Evolutionary conservation across 2,113 vertebrate species (phyloP).

Genomic region (Coptodon bakossiorum): DNA sequence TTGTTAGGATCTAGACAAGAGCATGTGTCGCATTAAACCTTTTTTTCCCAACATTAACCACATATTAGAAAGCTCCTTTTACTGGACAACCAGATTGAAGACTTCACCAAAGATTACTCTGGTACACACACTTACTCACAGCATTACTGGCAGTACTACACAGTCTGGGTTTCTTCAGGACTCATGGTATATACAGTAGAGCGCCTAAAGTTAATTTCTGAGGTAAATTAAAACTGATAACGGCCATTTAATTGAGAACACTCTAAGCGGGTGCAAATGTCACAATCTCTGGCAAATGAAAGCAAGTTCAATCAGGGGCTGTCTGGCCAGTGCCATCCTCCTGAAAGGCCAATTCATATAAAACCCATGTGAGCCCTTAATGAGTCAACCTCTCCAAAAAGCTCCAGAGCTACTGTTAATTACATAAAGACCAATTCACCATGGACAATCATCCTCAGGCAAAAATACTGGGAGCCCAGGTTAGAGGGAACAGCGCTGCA

Average conservation of each 20-base stretch:
- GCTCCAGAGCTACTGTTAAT: slow-evolving; percentile 32
- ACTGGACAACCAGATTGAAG: neutral
- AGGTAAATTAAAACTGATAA: neutral
- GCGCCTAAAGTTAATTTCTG: neutral
- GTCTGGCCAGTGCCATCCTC: neutral
- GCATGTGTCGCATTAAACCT: rapidly evolving
- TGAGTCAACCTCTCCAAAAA: neutral
- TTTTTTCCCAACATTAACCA: neutral
- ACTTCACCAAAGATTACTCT: neutral
- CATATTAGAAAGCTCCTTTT: neutral
- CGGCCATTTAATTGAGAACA: neutral
- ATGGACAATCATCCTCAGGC: slow-evolving; percentile 15
- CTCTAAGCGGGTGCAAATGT: neutral
- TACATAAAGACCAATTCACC: slow-evolving; percentile 29
- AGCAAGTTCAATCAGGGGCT: neutral
- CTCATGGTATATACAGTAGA: neutral
- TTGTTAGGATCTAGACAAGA: neutral
- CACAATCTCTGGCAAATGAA: neutral
- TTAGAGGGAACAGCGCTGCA: slow-evolving; percentile 24
- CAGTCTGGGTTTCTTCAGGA: neutral
- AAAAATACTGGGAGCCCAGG: neutral
- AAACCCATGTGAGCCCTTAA: neutral
- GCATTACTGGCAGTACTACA: neutral
- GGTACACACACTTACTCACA: neutral
- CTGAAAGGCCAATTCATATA: slow-evolving; percentile 22